Evolutionary conservation across 2,113 vertebrate genomes (phyloP).

Genomic region (Meleagris gallopavo): DNA sequence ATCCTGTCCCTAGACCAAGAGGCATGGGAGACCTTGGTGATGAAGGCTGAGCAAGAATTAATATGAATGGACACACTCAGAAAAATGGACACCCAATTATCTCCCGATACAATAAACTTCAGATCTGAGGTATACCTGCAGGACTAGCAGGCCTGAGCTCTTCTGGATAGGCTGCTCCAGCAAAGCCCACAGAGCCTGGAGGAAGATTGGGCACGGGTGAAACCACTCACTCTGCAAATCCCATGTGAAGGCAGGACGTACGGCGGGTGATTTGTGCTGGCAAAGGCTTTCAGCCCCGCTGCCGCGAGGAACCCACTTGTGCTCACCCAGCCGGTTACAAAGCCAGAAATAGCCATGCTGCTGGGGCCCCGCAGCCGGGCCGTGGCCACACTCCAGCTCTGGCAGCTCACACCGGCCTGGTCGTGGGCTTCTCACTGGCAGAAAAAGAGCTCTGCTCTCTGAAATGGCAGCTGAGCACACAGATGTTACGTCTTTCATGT

Average conservation of each 20-base stretch:
- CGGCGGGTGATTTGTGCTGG: not conserved
- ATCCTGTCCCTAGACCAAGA: not conserved
- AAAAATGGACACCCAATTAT: conserved; percentile 56
- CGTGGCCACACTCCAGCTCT: accelerated
- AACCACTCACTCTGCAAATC: not conserved
- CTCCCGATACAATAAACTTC: conserved; percentile 33
- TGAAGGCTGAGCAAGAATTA: not conserved
- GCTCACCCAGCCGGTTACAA: not conserved
- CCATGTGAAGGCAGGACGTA: not conserved
- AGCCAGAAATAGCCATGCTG: not conserved
- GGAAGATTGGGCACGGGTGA: accelerated
- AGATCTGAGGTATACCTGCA: not conserved
- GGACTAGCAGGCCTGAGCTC: not conserved
- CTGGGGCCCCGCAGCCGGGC: not conserved
- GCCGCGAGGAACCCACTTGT: accelerated
- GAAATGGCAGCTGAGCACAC: not conserved
- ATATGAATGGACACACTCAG: not conserved
- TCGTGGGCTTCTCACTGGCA: accelerated
- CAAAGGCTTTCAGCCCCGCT: not conserved
- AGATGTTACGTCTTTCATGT: not conserved
- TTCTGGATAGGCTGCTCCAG: not conserved
- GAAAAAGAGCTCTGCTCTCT: not conserved
- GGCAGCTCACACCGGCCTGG: not conserved
- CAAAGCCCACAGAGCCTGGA: not conserved
- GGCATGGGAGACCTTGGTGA: not conserved